Conservation (phyloP, 2,113 vertebrate genomes). For the Andinoacara biseriatus region DNA sequence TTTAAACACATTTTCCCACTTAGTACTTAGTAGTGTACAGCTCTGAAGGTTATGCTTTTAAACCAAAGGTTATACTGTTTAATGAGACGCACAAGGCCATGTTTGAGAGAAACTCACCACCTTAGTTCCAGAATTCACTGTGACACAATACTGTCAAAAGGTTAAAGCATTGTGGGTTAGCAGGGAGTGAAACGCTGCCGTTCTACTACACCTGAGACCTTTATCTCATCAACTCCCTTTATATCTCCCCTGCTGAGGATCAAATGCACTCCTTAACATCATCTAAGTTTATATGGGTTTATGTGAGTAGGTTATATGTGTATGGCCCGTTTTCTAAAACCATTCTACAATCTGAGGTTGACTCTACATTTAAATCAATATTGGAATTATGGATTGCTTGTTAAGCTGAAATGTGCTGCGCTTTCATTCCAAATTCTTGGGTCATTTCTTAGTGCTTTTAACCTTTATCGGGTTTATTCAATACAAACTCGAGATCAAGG, state of each 20-base stretch:
- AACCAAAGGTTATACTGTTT: constrained; percentile 44
- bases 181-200: constrained; percentile 6
- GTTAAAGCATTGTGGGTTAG: constrained; percentile 7
- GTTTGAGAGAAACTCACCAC: constrained; percentile 24
- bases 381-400: not conserved
- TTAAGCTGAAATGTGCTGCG: not conserved
- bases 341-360: not conserved
- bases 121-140: constrained; percentile 2
- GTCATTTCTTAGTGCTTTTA: not conserved
- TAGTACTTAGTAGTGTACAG: not conserved
- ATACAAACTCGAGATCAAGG: not conserved
- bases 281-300: not conserved
- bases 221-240: constrained; percentile 33
- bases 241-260: not conserved
- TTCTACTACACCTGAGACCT: constrained; percentile 18
- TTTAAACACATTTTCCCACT: not conserved
- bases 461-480: not conserved
- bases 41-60: constrained; percentile 24
- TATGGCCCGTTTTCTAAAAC: not conserved
- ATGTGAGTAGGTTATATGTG: not conserved
- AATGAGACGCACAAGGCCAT: constrained; percentile 30
- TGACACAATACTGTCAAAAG: constrained; percentile 29
- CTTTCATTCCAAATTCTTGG: not conserved
- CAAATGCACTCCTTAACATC: constrained; percentile 8
- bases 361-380: not conserved